Conservation (phyloP, 2,113 vertebrate species). For the Origma solitaria region DNA sequence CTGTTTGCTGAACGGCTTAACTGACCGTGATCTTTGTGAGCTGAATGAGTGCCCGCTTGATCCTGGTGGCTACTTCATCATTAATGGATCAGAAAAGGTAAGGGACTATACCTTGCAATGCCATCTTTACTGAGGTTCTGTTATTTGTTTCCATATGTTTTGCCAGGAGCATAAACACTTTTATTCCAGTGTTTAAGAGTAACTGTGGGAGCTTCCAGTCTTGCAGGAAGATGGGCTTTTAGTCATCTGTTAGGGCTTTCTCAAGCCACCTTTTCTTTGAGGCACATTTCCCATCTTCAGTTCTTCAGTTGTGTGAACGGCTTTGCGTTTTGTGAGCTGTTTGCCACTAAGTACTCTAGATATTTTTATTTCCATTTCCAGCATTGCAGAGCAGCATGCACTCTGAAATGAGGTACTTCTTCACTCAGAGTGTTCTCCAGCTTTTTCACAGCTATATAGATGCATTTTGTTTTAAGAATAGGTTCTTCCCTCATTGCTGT, state of each 20-base stretch:
- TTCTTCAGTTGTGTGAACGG: background rate
- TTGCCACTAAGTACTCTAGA: background rate
- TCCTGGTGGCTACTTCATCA: constrained; percentile 98
- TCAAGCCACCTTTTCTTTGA: background rate
- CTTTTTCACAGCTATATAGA: background rate
- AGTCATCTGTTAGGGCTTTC: background rate
- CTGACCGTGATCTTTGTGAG: constrained; percentile 94
- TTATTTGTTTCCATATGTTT: background rate
- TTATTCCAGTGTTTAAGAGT: background rate
- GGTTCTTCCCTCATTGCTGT: background rate
- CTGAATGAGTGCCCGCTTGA: constrained; percentile 96
- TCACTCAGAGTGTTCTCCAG: background rate
- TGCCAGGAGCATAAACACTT: background rate
- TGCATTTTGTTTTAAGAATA: background rate
- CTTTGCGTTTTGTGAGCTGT: background rate
- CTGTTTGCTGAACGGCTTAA: constrained; percentile 91
- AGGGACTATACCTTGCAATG: background rate
- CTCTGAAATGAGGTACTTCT: background rate
- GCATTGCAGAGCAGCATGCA: background rate
- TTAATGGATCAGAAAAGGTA: constrained; percentile 99
- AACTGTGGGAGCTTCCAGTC: background rate
- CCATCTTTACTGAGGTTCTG: background rate
- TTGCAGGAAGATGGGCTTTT: background rate
- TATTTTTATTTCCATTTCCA: background rate
- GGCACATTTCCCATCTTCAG: background rate